Evolutionary conservation across 2,888 invertebrate species (phyloP), one percentile per base, ranked within the genome.

Genomic region (Tineola bisselliella): DNA sequence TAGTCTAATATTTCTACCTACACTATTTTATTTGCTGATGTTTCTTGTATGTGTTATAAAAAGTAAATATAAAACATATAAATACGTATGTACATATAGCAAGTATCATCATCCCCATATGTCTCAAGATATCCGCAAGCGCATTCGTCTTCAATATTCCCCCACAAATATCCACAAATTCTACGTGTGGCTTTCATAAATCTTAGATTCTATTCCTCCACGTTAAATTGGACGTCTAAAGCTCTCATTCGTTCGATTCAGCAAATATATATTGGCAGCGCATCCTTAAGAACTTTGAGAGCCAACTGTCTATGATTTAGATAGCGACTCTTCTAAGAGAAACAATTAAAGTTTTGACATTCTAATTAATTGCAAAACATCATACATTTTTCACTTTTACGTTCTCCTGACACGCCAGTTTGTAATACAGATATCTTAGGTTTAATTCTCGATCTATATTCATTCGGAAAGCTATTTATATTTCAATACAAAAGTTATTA

Each of bases 181-280:
- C 59, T 59, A 5, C 59, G 59, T 59, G 25, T 59, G 59, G 59
- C 43, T 25, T 59, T 25, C 59, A 44, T 59, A 59, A 44, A 44
- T 59, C 44, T 59, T 44, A 43, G 59, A 59, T 18, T 59, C 59
- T 43, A 43, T 59, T 59, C 59, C 33, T 30, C 58, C 58, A 56
- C 58, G 72, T 81, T 81, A 77, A 81, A 82, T 82, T 79, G 79
- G 81, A 81, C 78, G 77, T 77, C 78, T 78, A 77, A 59, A 79
- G 79, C 80, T 76, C 67, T 74, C 75, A 74, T 74, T 75, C 72
- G 74, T 71, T 59, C 75, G 77, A 75, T 77, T 79, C 76, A 76
- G 79, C 76, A 81, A 81, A 82, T 59, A 59, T 79, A 17, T 58
- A 58, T 58, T 58, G 58, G 58, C 58, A 58, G 58, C 15, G 33